Evolutionary conservation across 2,888 invertebrate genomes (phyloP).

Genomic region (Crocallis elinguaria): DNA sequence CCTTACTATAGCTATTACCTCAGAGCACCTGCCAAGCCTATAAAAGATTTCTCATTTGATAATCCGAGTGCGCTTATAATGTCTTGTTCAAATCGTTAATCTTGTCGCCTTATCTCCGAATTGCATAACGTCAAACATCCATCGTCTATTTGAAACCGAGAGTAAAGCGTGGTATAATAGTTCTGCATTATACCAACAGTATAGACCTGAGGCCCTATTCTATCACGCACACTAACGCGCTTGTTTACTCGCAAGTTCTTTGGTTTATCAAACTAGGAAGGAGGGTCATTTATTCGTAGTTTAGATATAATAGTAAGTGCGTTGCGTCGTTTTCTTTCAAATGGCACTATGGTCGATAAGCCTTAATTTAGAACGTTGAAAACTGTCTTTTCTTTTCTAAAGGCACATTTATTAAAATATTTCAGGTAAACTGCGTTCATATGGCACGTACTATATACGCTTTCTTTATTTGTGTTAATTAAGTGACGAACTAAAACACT

Average conservation of each 20-base stretch:
- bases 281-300: no score
- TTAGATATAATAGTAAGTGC: no score
- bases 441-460: no score
- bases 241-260: background rate
- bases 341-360: no score
- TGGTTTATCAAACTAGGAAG: no score
- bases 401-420: no score
- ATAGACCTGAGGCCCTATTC: background rate
- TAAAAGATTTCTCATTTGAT: conserved; percentile 23
- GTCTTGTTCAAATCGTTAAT: conserved; percentile 22
- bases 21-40: conserved; percentile 19
- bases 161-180: conserved; percentile 17
- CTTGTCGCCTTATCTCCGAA: conserved; percentile 23
- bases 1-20: conserved; percentile 2
- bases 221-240: background rate
- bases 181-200: conserved; percentile 14
- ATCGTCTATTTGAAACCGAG: conserved; percentile 25
- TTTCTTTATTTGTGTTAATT: no score
- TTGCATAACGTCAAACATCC: conserved; percentile 22
- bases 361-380: no score
- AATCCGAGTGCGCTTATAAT: conserved; percentile 25
- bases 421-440: no score
- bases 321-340: no score
- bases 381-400: no score
- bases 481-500: no score